Percentiles rank a stretch among this genome's conserved stretches.
phyloP scores from a whole-genome alignment of 2,888 invertebrate genomes.

The Acheta domesticus region DNA sequence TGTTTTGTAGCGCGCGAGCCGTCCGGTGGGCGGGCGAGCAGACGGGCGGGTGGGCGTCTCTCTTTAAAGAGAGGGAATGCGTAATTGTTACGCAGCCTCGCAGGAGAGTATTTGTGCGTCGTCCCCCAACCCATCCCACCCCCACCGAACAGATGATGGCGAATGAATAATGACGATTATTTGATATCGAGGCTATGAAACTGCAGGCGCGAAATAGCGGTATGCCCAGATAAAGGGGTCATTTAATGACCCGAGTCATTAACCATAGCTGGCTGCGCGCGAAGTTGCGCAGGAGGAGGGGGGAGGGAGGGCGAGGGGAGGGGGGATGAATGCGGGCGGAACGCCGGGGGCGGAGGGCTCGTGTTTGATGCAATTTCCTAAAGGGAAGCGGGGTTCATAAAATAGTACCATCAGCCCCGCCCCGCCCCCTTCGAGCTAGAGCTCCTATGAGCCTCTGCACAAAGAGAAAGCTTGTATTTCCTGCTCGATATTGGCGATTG shows the following conservation, averaged over 20 bases:
- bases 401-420: not conserved
- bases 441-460: too few species aligned
- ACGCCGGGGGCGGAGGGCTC: not conserved
- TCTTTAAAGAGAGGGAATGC: too few species aligned
- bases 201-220: constrained; percentile 1
- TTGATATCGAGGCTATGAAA: not conserved
- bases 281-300: not conserved
- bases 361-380: not conserved
- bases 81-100: too few species aligned
- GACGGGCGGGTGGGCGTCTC: too few species aligned
- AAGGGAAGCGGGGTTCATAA: constrained; percentile 7
- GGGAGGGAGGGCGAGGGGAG: not conserved
- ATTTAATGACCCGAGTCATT: constrained; percentile 10
- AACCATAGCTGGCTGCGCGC: not conserved
- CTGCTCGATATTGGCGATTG: too few species aligned
- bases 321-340: not conserved
- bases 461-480: too few species aligned
- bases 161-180: not conserved
- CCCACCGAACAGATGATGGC: not conserved
- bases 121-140: too few species aligned
- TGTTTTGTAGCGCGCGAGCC: too few species aligned
- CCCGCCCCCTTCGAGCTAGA: too few species aligned
- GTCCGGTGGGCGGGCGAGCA: too few species aligned
- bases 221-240: not conserved
- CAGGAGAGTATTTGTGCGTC: too few species aligned